These are phyloP conservation scores for Lochmaea capreae DNA, from an alignment of 2,888 invertebrate genomes.

Conservation along the genomic window DNA sequence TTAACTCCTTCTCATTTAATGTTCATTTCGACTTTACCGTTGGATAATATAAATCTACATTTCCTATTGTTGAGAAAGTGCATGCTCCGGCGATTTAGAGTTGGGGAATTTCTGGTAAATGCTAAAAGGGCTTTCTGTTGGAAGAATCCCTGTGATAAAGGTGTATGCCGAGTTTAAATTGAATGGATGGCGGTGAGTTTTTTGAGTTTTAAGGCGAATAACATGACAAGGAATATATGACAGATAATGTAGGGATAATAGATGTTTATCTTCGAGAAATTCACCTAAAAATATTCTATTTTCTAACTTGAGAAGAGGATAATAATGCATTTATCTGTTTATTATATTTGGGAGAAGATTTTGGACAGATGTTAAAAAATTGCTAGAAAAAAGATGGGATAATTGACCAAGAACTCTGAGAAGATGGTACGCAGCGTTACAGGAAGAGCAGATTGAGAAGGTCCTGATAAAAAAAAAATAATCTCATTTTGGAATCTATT, in stretches of 20 bases:
- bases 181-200: conserved; percentile 3
- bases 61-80: conserved; percentile 44
- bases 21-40: conserved; percentile 51
- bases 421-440: too few relatives aligned
- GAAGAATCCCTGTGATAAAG: conserved; percentile 11
- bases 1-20: conserved; percentile 48
- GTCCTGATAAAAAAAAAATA: too few relatives aligned
- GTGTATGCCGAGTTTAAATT: background rate
- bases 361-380: too few relatives aligned
- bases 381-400: too few relatives aligned
- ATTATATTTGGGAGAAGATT: too few relatives aligned
- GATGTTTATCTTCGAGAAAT: background rate
- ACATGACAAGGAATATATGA: background rate
- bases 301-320: too few relatives aligned
- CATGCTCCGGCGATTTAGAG: conserved; percentile 39
- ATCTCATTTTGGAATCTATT: too few relatives aligned
- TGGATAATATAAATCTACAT: conserved; percentile 46
- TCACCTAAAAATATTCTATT: background rate
- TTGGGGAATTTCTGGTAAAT: conserved; percentile 22
- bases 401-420: too few relatives aligned
- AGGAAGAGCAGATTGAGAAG: too few relatives aligned
- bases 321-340: too few relatives aligned
- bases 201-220: background rate
- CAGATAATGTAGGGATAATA: background rate
- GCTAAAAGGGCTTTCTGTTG: conserved; percentile 3